Base-by-base conservation (phyloP, 2,113 vertebrate genomes). In the Saguinus imperator region DNA sequence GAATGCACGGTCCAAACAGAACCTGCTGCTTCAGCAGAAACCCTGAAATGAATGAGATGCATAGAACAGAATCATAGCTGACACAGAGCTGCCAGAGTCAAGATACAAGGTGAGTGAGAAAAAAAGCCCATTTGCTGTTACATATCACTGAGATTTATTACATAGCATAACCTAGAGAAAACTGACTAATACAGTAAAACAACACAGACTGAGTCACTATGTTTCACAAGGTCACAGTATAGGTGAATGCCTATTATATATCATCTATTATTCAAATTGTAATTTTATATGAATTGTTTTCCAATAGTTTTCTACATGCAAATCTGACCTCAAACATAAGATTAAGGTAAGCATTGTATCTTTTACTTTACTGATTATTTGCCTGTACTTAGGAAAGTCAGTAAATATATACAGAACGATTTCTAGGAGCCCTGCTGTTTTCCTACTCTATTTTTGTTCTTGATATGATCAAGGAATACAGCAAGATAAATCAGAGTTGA, bases 391-490 rank as follows among this genome's bases (percentile, higher is more conserved):
- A 52, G n/a, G 21, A n/a, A 6, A 77, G n/a, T 52, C 14, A n/a
- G 43, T 35, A 86, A 84, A 79, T 32, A 43, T 1, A 50, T n/a
- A 13, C 23, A 17, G 8, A 23, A 5, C 12, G 52, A 61, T 77
- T 77, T 76, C 85, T 57, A 72, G 50, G n/a, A 87, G 57, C 29
- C 35, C 58, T 35, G 18, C 32, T 91, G 13, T 18, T 80, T 94
- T 95, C 61, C 37, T 73, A 25, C 55, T 86, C n/a, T 89, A 55
- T 43, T 82, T 92, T 91, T 55, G 17, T 48, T 87, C 72, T 86
- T 91, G 76, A 37, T 93, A 68, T 79, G 48, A 97, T 50, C 40
- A 90, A 92, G 29, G 21, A 79, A 96, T 6, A 88, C 57, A 92
- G 12, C 16, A 93, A 93, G 61, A 82, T 81, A 91, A 92, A 64